These are phyloP conservation scores for Toxotes jaculatrix DNA, from an alignment of 2,113 vertebrate species.

Conservation along the genomic window DNA sequence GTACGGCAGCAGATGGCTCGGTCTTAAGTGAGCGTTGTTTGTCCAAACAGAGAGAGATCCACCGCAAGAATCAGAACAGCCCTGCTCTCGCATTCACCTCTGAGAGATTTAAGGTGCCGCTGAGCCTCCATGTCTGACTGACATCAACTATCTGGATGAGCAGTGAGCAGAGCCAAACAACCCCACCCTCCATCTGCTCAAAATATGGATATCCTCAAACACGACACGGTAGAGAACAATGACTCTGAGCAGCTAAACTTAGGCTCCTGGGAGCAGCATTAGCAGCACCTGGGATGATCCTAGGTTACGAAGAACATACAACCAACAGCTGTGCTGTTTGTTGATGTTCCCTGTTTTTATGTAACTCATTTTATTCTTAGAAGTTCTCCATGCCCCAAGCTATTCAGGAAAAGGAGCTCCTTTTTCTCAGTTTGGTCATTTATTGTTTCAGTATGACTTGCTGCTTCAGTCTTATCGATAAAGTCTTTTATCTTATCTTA, in stretches of 20 bases:
- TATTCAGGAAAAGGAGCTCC: neutral
- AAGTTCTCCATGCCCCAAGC: neutral
- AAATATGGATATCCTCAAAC: constrained; percentile 65
- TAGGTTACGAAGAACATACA: neutral
- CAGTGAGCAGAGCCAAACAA: constrained; percentile 66
- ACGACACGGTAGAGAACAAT: constrained; percentile 44
- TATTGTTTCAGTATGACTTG: neutral
- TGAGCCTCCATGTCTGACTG: constrained; percentile 65
- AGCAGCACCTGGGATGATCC: constrained; percentile 25
- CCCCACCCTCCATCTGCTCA: constrained; percentile 73
- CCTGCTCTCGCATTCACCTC: constrained; percentile 56
- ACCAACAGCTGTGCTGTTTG: constrained; percentile 24
- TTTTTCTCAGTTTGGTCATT: neutral
- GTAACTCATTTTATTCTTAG: neutral
- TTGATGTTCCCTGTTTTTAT: neutral
- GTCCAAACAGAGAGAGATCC: constrained; percentile 62
- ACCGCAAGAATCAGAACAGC: constrained; percentile 28
- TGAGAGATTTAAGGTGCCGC: constrained; percentile 53
- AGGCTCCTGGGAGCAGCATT: constrained; percentile 44
- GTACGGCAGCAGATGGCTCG: constrained; percentile 56
- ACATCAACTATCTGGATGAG: constrained; percentile 75
- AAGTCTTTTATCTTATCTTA: constrained; percentile 10
- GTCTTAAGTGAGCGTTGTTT: constrained; percentile 57
- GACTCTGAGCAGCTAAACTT: constrained; percentile 54
- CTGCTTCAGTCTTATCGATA: neutral